phyloP scores from a whole-genome alignment of 2,888 invertebrate genomes.

The Tolmerus cingulatus region DNA sequence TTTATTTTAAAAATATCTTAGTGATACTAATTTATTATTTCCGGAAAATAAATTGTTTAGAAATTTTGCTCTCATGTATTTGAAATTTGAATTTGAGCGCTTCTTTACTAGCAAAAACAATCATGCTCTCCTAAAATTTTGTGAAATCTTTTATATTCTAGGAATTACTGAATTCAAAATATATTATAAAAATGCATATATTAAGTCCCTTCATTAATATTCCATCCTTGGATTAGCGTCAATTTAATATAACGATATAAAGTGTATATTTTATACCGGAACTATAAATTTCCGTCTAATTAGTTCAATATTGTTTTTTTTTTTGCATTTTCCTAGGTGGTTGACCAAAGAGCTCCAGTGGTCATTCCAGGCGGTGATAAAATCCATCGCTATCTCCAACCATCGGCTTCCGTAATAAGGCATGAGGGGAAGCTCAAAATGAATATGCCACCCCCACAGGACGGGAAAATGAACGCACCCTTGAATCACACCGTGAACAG shows the following conservation, averaged over 20 bases:
- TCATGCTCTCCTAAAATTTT: no score
- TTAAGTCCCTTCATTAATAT: neutral
- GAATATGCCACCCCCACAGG: conserved; percentile 33
- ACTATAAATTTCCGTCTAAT: neutral
- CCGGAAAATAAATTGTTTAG: no score
- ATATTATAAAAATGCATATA: no score
- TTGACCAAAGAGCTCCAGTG: conserved; percentile 59
- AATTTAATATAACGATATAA: neutral
- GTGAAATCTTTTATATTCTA: no score
- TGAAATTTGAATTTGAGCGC: no score
- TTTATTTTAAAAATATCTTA: no score
- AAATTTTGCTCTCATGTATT: no score
- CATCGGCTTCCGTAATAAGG: conserved; percentile 58
- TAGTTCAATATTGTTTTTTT: neutral
- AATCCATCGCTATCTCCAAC: conserved; percentile 58
- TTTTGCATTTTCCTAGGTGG: conserved; percentile 52
- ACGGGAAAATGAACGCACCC: conserved; percentile 38
- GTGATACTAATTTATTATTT: no score
- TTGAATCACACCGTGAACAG: conserved; percentile 51
- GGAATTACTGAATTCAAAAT: no score
- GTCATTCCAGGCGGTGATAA: conserved; percentile 60
- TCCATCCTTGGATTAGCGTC: neutral
- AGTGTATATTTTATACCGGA: neutral
- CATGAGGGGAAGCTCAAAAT: conserved; percentile 61
- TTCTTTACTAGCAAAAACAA: no score